These are phyloP conservation scores for Myanophis thanlyinensis DNA, from an alignment of 2,113 vertebrate genomes.

Conservation along the genomic window DNA sequence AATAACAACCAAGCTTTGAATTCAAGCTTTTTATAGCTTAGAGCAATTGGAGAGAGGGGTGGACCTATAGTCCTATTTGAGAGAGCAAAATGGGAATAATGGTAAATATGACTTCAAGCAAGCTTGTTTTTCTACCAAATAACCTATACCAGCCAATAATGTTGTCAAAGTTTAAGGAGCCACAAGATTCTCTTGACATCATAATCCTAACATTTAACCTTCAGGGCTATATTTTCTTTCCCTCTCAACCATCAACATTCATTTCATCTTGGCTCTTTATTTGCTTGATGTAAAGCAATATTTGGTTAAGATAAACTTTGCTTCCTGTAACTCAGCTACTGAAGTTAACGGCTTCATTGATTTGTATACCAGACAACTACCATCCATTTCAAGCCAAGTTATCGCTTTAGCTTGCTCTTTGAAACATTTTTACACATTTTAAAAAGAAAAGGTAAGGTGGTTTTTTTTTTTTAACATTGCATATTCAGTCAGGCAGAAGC, in stretches of 20 bases:
- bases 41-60: neutral
- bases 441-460: conserved; percentile 26
- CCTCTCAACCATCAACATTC: neutral
- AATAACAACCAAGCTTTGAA: neutral
- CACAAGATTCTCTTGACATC: neutral
- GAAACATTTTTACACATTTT: conserved; percentile 39
- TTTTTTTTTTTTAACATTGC: conserved; percentile 79
- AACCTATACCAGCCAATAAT: neutral
- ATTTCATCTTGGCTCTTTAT: neutral
- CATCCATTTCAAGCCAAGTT: neutral
- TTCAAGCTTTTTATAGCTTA: neutral
- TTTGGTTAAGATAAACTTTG: neutral
- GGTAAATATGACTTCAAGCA: neutral
- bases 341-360: neutral
- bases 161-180: neutral
- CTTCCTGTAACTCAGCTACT: neutral
- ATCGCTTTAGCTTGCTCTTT: neutral
- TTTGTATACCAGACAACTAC: neutral
- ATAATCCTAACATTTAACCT: neutral
- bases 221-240: neutral
- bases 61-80: neutral
- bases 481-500: conserved; percentile 86
- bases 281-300: neutral
- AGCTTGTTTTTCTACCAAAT: neutral
- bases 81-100: neutral